These are phyloP conservation scores for Helicorthomorpha holstii DNA, from an alignment of 1,140 invertebrate species.

Conservation along the genomic window DNA sequence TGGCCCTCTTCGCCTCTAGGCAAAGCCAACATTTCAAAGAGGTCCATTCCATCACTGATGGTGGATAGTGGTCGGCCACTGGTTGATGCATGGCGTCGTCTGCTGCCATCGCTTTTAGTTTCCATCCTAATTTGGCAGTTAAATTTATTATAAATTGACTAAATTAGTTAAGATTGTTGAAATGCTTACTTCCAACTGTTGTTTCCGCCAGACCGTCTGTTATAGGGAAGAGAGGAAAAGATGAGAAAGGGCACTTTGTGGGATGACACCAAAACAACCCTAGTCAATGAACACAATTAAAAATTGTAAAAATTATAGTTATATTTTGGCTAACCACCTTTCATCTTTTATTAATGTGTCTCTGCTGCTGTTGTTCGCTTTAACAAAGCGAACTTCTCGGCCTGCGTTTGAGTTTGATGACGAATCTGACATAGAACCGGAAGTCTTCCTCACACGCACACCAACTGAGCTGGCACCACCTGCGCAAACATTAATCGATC, in stretches of 20 bases:
- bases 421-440: slow-evolving; percentile 27
- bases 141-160: too few relatives aligned
- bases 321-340: too few relatives aligned
- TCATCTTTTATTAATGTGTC: slow-evolving; percentile 49
- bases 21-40: slow-evolving; percentile 63
- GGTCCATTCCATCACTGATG: slow-evolving; percentile 65
- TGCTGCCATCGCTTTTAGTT: slow-evolving; percentile 42
- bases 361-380: slow-evolving; percentile 8
- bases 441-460: slow-evolving; percentile 11
- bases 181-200: slow-evolving; percentile 39
- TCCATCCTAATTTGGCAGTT: slow-evolving; percentile 40
- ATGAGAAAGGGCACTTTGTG: slow-evolving; percentile 53
- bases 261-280: slow-evolving; percentile 53
- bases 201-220: slow-evolving; percentile 35
- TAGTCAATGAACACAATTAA: slow-evolving; percentile 5
- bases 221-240: slow-evolving; percentile 66
- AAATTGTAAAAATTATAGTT: too few relatives aligned
- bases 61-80: slow-evolving; percentile 62
- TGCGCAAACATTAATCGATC: background rate
- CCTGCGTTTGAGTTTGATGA: slow-evolving; percentile 12
- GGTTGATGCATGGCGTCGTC: slow-evolving; percentile 59
- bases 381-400: slow-evolving; percentile 32
- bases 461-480: slow-evolving; percentile 4
- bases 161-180: background rate
- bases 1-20: slow-evolving; percentile 67